A percentile compares a stretch with the other conserved stretches of the same genome.
Evolutionary conservation across 1,140 invertebrate species (phyloP).

Genomic region (Arion vulgaris): DNA sequence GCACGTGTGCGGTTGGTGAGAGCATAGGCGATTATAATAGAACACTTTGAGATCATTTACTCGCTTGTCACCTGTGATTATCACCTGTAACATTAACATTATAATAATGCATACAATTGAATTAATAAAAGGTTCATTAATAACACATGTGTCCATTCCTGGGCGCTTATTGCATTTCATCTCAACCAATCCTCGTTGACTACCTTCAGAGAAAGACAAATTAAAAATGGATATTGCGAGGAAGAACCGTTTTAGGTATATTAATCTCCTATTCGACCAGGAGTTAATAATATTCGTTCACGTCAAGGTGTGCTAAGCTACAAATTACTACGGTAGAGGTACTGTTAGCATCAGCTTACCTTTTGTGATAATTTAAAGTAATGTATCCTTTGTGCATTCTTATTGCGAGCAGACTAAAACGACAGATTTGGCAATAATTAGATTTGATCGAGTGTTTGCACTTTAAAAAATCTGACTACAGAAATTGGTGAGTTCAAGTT

Average conservation of each 20-base stretch:
- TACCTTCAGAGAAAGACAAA: not conserved
- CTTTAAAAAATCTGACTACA: too few relatives aligned
- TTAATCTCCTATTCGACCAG: not conserved
- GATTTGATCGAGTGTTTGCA: too few relatives aligned
- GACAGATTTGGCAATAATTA: too few relatives aligned
- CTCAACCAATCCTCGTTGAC: not conserved
- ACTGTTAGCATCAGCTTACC: not conserved
- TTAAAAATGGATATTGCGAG: not conserved
- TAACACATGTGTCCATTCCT: not conserved
- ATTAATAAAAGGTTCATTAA: slow-evolving; percentile 1
- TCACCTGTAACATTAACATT: not conserved
- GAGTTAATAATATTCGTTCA: not conserved
- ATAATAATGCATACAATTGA: too few relatives aligned
- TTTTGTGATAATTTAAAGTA: too few relatives aligned
- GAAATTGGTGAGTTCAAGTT: too few relatives aligned
- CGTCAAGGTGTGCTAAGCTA: not conserved
- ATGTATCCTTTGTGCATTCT: too few relatives aligned
- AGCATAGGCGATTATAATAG: not conserved
- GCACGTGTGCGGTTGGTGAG: not conserved
- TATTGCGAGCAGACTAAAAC: too few relatives aligned
- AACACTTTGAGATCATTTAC: not conserved
- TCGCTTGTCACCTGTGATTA: not conserved
- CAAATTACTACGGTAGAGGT: not conserved
- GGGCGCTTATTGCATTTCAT: not conserved
- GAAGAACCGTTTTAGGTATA: not conserved